phyloP scores from a whole-genome alignment of 1,140 invertebrate genomes.

The Drosophila lacteicornis region DNA sequence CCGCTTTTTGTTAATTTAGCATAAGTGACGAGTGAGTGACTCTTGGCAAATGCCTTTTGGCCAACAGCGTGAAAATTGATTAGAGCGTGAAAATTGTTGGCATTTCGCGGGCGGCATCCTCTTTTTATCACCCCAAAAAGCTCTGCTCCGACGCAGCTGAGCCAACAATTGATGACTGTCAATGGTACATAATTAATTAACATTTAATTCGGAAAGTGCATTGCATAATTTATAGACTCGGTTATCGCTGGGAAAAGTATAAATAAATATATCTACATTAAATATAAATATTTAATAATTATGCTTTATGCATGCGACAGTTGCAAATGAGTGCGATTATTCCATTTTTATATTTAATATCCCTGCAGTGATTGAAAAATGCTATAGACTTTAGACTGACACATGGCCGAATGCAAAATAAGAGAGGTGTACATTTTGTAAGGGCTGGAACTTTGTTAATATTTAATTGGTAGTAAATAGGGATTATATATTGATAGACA shows the following conservation, averaged over 20 bases:
- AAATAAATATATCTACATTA: slow-evolving; percentile 24
- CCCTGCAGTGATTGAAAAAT: slow-evolving; percentile 29
- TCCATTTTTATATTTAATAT: slow-evolving; percentile 25
- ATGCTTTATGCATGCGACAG: slow-evolving; percentile 54
- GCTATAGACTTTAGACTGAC: slow-evolving; percentile 1
- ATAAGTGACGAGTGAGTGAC: slow-evolving; percentile 82
- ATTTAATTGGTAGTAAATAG: slow-evolving; percentile 3
- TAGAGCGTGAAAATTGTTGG: slow-evolving; percentile 80
- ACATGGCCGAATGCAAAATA: slow-evolving; percentile 37
- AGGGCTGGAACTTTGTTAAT: neutral
- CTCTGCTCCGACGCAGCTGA: slow-evolving; percentile 10
- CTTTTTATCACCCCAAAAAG: slow-evolving; percentile 15
- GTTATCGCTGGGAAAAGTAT: neutral
- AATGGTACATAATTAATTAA: slow-evolving; percentile 61
- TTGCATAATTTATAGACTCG: slow-evolving; percentile 58
- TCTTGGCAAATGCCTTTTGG: slow-evolving; percentile 74
- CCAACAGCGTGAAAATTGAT: slow-evolving; percentile 63
- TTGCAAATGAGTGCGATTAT: slow-evolving; percentile 35
- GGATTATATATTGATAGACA: neutral
- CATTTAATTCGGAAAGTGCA: slow-evolving; percentile 45
- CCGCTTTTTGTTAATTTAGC: slow-evolving; percentile 77
- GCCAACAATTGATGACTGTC: slow-evolving; percentile 54
- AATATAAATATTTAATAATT: slow-evolving; percentile 67
- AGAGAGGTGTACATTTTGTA: neutral
- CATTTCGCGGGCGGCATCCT: slow-evolving; percentile 36